Conservation (phyloP, 2,113 vertebrate species). For the Emberiza fucata region DNA sequence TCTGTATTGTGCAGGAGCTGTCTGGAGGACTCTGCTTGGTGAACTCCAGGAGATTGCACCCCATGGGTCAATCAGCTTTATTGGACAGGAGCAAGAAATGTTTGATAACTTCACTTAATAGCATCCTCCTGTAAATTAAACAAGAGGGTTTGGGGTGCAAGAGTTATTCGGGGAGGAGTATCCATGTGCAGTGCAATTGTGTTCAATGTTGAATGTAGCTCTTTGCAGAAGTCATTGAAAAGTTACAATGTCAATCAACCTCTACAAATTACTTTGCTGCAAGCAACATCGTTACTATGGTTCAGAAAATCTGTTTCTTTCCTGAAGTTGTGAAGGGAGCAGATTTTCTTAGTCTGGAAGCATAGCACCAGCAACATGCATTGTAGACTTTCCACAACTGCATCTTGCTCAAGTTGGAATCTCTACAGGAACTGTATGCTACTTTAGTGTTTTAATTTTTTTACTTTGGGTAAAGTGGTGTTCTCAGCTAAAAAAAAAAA, state of each 20-base stretch:
- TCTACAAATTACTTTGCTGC: background rate
- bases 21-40: background rate
- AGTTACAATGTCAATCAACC: background rate
- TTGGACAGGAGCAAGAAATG: background rate
- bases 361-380: fast-evolving
- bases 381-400: background rate
- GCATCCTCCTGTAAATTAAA: background rate
- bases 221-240: background rate
- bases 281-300: background rate
- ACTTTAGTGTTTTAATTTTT: too few species aligned
- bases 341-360: background rate
- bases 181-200: background rate
- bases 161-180: background rate
- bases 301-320: background rate
- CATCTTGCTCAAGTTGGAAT: background rate
- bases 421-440: background rate
- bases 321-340: background rate
- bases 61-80: background rate
- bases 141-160: background rate
- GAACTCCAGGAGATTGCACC: background rate
- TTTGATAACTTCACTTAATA: background rate
- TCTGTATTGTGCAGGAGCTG: background rate
- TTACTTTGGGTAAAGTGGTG: background rate
- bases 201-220: background rate
- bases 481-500: background rate